Conservation (phyloP, 2,797 vertebrate genomes). For the Rallus crepitans region DNA sequence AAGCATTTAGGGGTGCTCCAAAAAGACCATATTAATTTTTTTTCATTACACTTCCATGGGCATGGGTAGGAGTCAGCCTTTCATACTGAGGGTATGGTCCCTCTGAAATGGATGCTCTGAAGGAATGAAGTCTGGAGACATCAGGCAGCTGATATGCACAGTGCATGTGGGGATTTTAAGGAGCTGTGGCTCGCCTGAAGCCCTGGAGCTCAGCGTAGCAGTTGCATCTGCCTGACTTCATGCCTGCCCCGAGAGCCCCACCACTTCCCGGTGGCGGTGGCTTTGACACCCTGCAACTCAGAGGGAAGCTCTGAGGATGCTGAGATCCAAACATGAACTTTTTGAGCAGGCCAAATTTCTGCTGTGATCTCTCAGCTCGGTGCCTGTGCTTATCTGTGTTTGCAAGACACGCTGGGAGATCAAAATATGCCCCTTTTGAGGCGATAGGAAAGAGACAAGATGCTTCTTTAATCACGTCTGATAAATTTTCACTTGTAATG, state of each 20-base stretch:
- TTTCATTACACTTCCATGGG: neutral
- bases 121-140: accelerated
- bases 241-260: neutral
- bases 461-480: constrained; percentile 80
- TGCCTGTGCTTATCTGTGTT: constrained; percentile 61
- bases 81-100: accelerated
- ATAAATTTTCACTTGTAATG: constrained; percentile 78
- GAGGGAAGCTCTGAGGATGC: constrained; percentile 63
- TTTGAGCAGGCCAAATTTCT: constrained; percentile 53
- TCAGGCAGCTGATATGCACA: neutral
- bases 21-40: neutral
- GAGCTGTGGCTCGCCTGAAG: accelerated
- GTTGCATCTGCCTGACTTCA: neutral
- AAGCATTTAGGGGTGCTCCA: neutral
- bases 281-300: constrained; percentile 26
- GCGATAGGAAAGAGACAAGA: constrained; percentile 76
- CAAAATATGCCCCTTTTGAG: constrained; percentile 71
- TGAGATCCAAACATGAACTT: constrained; percentile 58
- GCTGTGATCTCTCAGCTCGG: constrained; percentile 25
- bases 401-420: constrained; percentile 69
- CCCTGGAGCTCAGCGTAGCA: neutral
- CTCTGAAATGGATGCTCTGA: neutral
- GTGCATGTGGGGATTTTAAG: accelerated
- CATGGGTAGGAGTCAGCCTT: neutral
- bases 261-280: accelerated